Conservation (phyloP, 1,140 invertebrate genomes). For the Caenorhabditis inopinata region DNA sequence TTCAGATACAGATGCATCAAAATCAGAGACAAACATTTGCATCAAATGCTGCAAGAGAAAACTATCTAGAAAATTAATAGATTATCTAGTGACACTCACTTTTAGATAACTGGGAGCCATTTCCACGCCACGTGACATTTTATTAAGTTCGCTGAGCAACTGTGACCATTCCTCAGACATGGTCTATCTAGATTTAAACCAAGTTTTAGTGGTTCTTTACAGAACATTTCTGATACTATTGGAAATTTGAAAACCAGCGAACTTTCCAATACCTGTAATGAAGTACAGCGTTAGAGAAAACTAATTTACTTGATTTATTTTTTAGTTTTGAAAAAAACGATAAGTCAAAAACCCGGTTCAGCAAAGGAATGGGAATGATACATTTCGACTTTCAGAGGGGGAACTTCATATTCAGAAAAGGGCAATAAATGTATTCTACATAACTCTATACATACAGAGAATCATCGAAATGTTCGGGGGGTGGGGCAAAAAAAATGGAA, state of each 20-base stretch:
- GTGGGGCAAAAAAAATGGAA: neutral
- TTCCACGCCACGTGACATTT: neutral
- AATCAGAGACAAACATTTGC: slow-evolving; percentile 11
- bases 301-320: neutral
- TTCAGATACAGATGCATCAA: neutral
- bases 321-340: neutral
- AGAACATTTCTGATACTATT: neutral
- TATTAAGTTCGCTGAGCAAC: neutral
- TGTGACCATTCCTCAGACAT: neutral
- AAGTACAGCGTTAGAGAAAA: neutral
- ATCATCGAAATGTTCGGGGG: neutral
- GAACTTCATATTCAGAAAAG: neutral
- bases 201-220: neutral
- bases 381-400: neutral
- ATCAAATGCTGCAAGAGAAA: neutral
- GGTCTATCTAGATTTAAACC: neutral
- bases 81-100: neutral
- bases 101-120: neutral
- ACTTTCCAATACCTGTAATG: neutral
- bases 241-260: neutral
- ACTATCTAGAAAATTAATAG: neutral
- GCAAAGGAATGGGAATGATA: slow-evolving; percentile 13
- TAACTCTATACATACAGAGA: slow-evolving; percentile 15
- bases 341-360: slow-evolving; percentile 14
- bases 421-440: neutral